Base-by-base conservation (phyloP, 2,113 vertebrate genomes). In the Emydocephalus ijimae region DNA sequence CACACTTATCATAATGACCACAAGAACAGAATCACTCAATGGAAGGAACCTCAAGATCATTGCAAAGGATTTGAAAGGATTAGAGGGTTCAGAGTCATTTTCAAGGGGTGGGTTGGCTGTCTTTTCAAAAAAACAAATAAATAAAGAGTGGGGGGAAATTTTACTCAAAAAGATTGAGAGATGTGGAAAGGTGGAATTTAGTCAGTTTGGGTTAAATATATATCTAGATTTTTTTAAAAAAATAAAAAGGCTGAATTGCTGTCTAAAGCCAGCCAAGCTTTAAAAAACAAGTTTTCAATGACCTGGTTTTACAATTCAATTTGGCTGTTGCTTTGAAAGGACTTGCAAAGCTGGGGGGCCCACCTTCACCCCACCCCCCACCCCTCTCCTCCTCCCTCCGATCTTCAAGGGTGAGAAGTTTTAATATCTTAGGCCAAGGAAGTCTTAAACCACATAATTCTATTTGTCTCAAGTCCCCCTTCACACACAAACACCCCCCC, bases 391-490 rank as follows among this genome's bases (percentile, higher is more conserved):
- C 2, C 59, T 81, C 8, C 85, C 26, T 90, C 34, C 34, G 87
- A 43, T 55, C 93, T 74, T 92, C 94, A 14, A 95, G 91, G 8
- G 95, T 89, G 93, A 93, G 95, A 95, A 95, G 96, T 95, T 97
- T 95, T 94, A 88, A 92, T 90, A 90, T 94, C 89, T 96, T 97
- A 97, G 97, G 97, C 97, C 96, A 95, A 97, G 96, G 94, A 96
- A 87, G 94, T 94, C 96, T 94, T 3, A 69, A 94, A 95, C 94
- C n/a, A 92, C 85, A n/a, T 96, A 92, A 93, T 92, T 87, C 94
- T 29, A 94, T 94, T 97, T 43, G 96, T 93, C 88, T 92, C 92
- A 24, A 14, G 50, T 18, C 90, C 50, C 39, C 20, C 21, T 91
- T 56, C 54, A 39, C 54, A 43, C 95, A 81, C 69, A 89, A 87